Conservation (phyloP, 2,888 invertebrate species). For the Plagodis pulveraria region DNA sequence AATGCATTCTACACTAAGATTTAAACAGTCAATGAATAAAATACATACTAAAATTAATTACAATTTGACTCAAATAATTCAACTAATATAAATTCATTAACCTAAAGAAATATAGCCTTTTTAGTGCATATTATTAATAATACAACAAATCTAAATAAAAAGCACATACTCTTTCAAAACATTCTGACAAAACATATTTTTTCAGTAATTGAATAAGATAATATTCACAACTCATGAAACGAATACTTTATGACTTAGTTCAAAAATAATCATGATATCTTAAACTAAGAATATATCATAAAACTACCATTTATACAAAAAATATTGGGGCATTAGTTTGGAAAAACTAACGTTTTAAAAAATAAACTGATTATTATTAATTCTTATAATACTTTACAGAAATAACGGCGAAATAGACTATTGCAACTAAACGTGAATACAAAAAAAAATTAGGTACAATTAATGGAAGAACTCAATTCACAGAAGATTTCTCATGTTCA, state of each 20-base stretch:
- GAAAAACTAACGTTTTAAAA: too few relatives aligned
- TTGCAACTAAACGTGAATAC: too few relatives aligned
- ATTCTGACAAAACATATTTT: conserved; percentile 11
- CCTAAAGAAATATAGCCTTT: conserved; percentile 2
- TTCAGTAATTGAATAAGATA: conserved; percentile 4
- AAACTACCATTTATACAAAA: background rate
- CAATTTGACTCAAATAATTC: too few relatives aligned
- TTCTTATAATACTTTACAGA: too few relatives aligned
- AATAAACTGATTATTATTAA: too few relatives aligned
- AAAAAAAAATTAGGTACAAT: too few relatives aligned
- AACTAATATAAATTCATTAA: conserved; percentile 2
- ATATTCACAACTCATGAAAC: conserved; percentile 22
- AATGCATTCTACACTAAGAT: conserved; percentile 48
- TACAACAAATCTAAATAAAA: conserved; percentile 1
- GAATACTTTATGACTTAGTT: conserved; percentile 19
- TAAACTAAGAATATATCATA: background rate
- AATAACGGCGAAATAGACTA: too few relatives aligned
- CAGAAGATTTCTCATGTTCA: too few relatives aligned
- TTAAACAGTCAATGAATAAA: conserved; percentile 49
- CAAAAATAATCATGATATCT: conserved; percentile 5
- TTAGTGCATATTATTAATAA: conserved; percentile 6
- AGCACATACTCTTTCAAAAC: background rate
- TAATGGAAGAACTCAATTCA: too few relatives aligned
- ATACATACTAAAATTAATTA: conserved; percentile 4
- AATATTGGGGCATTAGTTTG: background rate